Evolutionary conservation across 2,113 vertebrate genomes (phyloP).

Genomic region (Bungarus multicinctus): DNA sequence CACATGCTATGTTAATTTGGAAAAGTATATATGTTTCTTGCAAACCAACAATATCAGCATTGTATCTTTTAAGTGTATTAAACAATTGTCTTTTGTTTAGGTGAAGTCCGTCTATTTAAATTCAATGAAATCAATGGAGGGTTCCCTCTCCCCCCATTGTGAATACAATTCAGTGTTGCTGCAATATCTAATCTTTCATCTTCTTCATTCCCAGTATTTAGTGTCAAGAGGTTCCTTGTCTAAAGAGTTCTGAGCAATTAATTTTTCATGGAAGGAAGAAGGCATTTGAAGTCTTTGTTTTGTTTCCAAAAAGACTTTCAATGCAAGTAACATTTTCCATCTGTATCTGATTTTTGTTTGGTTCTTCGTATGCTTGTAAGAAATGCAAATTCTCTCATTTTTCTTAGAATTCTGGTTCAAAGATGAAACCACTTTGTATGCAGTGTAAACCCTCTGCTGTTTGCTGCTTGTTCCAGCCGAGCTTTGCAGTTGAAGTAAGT

Average conservation of each 20-base stretch:
- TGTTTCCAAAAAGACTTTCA: not conserved
- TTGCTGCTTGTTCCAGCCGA: not conserved
- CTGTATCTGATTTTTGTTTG: not conserved
- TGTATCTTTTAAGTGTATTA: not conserved
- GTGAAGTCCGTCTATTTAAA: not conserved
- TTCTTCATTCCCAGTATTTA: not conserved
- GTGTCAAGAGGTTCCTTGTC: not conserved
- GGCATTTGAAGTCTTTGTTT: not conserved
- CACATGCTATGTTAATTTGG: not conserved
- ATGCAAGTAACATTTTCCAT: not conserved
- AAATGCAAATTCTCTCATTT: not conserved
- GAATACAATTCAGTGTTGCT: not conserved
- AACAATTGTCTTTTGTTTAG: not conserved
- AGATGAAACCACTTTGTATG: not conserved
- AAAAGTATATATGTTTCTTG: not conserved
- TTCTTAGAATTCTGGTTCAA: not conserved
- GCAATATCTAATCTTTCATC: not conserved
- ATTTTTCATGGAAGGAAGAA: not conserved
- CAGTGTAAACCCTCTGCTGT: not conserved
- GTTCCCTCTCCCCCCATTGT: not conserved
- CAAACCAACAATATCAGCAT: not conserved
- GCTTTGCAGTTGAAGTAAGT: not conserved
- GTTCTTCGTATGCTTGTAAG: not conserved
- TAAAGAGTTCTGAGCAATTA: not conserved
- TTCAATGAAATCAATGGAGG: not conserved